Evolutionary conservation across 2,797 vertebrate genomes (phyloP).

Genomic region (Tokudaia muenninki): DNA sequence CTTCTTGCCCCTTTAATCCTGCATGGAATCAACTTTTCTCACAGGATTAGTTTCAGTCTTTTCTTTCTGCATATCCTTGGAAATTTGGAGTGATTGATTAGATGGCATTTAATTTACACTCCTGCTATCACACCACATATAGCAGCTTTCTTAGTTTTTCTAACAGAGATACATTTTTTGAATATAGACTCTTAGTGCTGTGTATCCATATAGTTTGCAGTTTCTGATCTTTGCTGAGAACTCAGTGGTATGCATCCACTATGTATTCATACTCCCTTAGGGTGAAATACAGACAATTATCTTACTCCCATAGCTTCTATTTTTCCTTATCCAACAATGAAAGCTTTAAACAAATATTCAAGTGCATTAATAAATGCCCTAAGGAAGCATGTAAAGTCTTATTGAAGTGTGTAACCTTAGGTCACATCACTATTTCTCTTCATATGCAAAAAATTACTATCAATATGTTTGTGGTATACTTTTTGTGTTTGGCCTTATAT

Average conservation of each 20-base stretch:
- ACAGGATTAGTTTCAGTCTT: neutral
- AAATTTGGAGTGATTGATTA: neutral
- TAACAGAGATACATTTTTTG: neutral
- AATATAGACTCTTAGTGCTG: neutral
- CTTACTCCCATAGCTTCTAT: neutral
- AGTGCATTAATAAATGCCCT: neutral
- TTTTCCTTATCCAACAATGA: slow-evolving; percentile 9
- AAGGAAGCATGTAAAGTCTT: neutral
- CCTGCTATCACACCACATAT: neutral
- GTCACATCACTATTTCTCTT: neutral
- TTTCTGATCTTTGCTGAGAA: slow-evolving; percentile 21
- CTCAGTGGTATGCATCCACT: neutral
- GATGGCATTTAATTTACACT: slow-evolving; percentile 5
- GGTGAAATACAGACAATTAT: neutral
- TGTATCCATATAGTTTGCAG: neutral
- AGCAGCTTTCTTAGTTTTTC: neutral
- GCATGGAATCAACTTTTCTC: neutral
- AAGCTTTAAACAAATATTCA: slow-evolving; percentile 55
- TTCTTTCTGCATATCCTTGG: neutral
- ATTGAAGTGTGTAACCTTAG: slow-evolving; percentile 1
- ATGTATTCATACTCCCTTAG: neutral
- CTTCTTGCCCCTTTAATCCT: neutral
- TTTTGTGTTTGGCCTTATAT: neutral
- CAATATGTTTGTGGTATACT: slow-evolving; percentile 10
- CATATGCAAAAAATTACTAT: slow-evolving; percentile 44